Percentiles rank a stretch among this genome's conserved stretches.
Evolutionary conservation across 2,888 invertebrate species (phyloP).

Genomic region (Hymenopus coronatus): DNA sequence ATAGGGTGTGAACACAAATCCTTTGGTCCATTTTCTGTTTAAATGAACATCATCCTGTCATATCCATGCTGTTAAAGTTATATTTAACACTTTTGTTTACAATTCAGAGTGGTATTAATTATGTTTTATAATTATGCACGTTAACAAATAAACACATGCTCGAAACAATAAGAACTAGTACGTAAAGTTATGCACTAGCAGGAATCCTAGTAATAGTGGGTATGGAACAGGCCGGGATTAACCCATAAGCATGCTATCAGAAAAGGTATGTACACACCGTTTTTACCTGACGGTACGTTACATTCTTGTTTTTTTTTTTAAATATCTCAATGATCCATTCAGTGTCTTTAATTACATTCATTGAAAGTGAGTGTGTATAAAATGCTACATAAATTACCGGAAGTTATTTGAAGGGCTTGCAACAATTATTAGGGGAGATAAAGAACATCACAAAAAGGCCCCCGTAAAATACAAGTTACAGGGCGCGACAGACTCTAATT

Average conservation of each 20-base stretch:
- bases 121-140: no score
- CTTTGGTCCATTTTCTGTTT: no score
- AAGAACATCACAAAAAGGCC: not conserved
- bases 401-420: not conserved
- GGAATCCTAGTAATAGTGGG: no score
- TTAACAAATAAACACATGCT: no score
- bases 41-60: no score
- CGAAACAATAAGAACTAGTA: no score
- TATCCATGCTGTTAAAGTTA: no score
- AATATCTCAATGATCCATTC: not conserved
- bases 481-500: not conserved
- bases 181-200: no score
- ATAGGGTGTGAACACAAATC: no score
- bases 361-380: not conserved
- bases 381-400: not conserved
- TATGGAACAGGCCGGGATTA: not conserved
- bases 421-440: not conserved
- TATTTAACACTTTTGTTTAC: no score
- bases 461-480: not conserved
- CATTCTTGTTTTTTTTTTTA: not conserved
- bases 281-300: not conserved
- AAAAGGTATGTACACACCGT: not conserved
- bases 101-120: no score
- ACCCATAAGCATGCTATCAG: not conserved
- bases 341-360: not conserved